These are phyloP conservation scores for Trypoxylus dichotomus DNA, from an alignment of 1,140 invertebrate genomes.

Conservation along the genomic window DNA sequence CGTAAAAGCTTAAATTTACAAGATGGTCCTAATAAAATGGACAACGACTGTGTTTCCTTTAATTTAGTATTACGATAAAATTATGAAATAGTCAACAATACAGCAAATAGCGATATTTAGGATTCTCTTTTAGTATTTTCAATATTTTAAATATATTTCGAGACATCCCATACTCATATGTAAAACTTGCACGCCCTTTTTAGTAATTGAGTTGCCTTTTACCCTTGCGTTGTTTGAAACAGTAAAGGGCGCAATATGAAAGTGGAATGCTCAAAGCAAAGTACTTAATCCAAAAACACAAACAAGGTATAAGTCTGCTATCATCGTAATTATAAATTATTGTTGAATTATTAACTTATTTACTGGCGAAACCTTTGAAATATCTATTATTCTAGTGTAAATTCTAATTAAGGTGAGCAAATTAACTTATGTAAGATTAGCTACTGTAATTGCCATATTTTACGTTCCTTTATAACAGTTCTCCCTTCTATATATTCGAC, in stretches of 20 bases:
- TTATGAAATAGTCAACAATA: too few relatives aligned
- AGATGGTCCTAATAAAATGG: too few relatives aligned
- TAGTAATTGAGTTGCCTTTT: too few relatives aligned
- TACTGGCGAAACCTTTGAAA: constrained; percentile 13
- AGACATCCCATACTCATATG: too few relatives aligned
- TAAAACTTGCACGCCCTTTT: too few relatives aligned
- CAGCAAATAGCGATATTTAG: too few relatives aligned
- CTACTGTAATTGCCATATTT: constrained; percentile 19
- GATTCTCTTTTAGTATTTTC: too few relatives aligned
- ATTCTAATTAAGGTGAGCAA: constrained; percentile 14
- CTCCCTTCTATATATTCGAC: not conserved
- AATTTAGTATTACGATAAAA: too few relatives aligned
- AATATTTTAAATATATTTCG: too few relatives aligned
- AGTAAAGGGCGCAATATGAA: not conserved
- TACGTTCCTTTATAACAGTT: not conserved
- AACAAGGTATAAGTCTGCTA: not conserved
- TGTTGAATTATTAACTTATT: constrained; percentile 26
- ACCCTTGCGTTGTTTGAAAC: not conserved
- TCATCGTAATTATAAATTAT: constrained; percentile 15
- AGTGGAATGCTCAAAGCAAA: constrained; percentile 3
- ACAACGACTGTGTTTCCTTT: too few relatives aligned
- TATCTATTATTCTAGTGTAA: constrained; percentile 29
- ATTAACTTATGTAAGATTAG: constrained; percentile 30
- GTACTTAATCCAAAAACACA: constrained; percentile 1
- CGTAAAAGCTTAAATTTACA: too few relatives aligned